Evolutionary conservation across 2,888 invertebrate genomes (phyloP), one percentile per base, ranked within the genome.

Genomic region (Trissonchulus sp.): DNA sequence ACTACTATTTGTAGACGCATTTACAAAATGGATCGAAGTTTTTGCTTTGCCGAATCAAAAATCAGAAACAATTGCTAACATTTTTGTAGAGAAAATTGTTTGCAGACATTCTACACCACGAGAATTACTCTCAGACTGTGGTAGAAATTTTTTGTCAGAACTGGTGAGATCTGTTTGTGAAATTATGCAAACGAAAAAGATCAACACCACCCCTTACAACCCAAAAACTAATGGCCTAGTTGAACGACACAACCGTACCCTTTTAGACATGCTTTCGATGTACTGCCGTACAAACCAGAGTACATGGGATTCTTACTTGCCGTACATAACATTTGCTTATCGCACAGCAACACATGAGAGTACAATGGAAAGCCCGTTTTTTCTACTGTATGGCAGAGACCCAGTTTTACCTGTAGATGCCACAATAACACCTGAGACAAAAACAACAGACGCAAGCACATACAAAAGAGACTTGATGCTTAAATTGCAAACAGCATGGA

Each of bases 1-100:
- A 36, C 30, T 80, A 2, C 77, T 77, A 1, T 74, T 78, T 1
- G 77, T 76, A 15, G 77, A 78, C 72, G 76, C 78, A 34, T 77
- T 80, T 1, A 77, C 79, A 1, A 77, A 78, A 30, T 82, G 63
- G 60, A 75, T 76, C 71, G 35, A 80, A 79, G 78, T 79, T 68
- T 62, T 83, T 35, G 79, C 84, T 1, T 63, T 84, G n/a, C 80
- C 81, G 0, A 80, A 83, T 60, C 80, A 81, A 31, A 80, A 79
- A 68, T 79, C 84, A 0, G 77, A 77, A 23, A 82, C 82, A 0
- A 78, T 84, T 8, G 83, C 84, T 0, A 68, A 75, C 18, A 78
- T 81, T 2, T 69, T 83, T 18, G 63, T 78, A 3, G 75, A 76
- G 3, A 63, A 79, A 3, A 63, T 80, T 15, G 75, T 81, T 3